Evolutionary conservation across 2,113 vertebrate species (phyloP), one percentile per base, ranked within the genome.

Genomic region (Mormyrus iriodes): DNA sequence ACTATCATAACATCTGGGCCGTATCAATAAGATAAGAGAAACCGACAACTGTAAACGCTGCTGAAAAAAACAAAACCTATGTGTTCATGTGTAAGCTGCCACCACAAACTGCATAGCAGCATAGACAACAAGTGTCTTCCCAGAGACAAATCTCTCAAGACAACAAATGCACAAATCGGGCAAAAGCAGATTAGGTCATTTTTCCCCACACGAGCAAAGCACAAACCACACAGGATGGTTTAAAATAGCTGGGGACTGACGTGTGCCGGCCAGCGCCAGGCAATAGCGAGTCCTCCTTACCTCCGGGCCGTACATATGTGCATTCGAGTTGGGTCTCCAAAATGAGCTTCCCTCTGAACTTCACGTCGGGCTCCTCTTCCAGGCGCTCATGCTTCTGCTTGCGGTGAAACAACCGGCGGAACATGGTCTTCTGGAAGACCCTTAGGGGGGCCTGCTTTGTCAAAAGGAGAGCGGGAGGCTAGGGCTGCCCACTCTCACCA

Each of bases 291-390:
- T 24, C n/a, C 0, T 49, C 86, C 98, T 97, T 97, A 99, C 98
- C 98, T 97, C 97, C 97, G 21, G 97, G 97, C 88, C 93, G 95
- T 90, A 97, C 94, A 85, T 97, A 97, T 86, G 94, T 96, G 88
- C 96, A 98, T 90, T 95, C 96, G 85, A 99, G 96, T 88, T 97
- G 96, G 90, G 92, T 96, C 95, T 99, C 98, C 0, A 96, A 96
- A 90, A 98, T 97, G 93, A 98, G 87, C 79, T 95, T 97, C 84
- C 98, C 98, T 92, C 96, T 98, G 90, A 96, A 98, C 90, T 95
- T 96, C 5, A 92, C 90, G 27, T 98, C 96, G 0, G 95, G 92
- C 83, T 97, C 96, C 13, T 93, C 94, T 21, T 96, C 89, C 87
- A 95, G 94, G 58, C 96, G 95, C 90, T 95, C 94, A 86, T 96